phyloP scores from a whole-genome alignment of 2,888 invertebrate genomes.

The Ernsta delagoae region DNA sequence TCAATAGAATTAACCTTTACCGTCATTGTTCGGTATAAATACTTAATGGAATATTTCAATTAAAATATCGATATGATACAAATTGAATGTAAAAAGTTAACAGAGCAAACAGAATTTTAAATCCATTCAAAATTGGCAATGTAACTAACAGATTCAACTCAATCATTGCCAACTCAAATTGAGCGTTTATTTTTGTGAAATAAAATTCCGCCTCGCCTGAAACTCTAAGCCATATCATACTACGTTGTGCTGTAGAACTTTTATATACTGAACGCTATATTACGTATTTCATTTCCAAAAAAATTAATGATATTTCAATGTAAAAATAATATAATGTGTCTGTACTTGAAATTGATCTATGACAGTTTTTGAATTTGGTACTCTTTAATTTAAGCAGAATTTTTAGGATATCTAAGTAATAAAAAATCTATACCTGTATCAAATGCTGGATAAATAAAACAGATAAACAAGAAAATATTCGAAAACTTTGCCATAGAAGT shows the following conservation, averaged over 20 bases:
- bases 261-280: not conserved
- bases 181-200: conserved; percentile 52
- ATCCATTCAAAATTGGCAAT: conserved; percentile 29
- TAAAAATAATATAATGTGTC: no score
- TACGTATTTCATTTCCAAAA: no score
- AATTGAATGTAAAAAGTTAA: conserved; percentile 17
- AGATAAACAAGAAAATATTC: conserved; percentile 27
- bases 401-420: no score
- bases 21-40: no score
- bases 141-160: conserved; percentile 47
- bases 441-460: not conserved
- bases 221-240: conserved; percentile 14
- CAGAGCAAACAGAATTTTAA: conserved; percentile 35
- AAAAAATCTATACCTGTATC: no score
- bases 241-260: not conserved
- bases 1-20: no score
- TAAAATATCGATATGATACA: not conserved
- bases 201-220: conserved; percentile 20
- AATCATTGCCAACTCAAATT: conserved; percentile 60
- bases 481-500: not conserved
- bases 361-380: no score
- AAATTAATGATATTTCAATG: no score
- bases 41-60: no score
- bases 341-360: no score
- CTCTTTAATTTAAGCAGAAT: no score